These are phyloP conservation scores for Alviniconcha strummeri DNA, from an alignment of 2,888 invertebrate species.

Conservation along the genomic window DNA sequence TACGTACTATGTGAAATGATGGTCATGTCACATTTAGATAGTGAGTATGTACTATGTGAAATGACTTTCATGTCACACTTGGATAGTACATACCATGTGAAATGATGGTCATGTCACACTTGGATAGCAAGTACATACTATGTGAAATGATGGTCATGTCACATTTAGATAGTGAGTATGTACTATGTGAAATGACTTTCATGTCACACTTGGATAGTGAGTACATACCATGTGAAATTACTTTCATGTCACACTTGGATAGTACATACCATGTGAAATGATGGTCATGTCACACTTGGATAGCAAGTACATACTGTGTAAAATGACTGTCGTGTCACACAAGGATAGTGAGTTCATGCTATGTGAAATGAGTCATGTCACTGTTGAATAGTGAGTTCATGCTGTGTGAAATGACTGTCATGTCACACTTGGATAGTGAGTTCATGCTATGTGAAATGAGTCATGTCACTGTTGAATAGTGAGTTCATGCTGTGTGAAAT, in stretches of 20 bases:
- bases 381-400: slow-evolving; percentile 81
- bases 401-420: slow-evolving; percentile 79
- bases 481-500: no score
- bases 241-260: slow-evolving; percentile 90
- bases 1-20: slow-evolving; percentile 76
- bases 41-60: slow-evolving; percentile 72
- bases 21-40: slow-evolving; percentile 89
- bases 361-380: slow-evolving; percentile 84
- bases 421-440: slow-evolving; percentile 90
- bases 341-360: slow-evolving; percentile 77
- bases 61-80: slow-evolving; percentile 89
- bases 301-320: slow-evolving; percentile 56
- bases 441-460: slow-evolving; percentile 75
- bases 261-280: slow-evolving; percentile 75
- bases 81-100: slow-evolving; percentile 77
- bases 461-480: slow-evolving; percentile 91
- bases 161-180: slow-evolving; percentile 84
- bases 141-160: slow-evolving; percentile 84
- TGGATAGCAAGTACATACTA: slow-evolving; percentile 79
- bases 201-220: slow-evolving; percentile 91
- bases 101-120: slow-evolving; percentile 88
- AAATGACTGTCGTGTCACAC: slow-evolving; percentile 88
- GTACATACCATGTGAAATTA: slow-evolving; percentile 75
- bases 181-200: slow-evolving; percentile 78
- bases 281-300: slow-evolving; percentile 90